phyloP scores from a whole-genome alignment of 2,113 vertebrate genomes.

The Ramphastos sulfuratus region DNA sequence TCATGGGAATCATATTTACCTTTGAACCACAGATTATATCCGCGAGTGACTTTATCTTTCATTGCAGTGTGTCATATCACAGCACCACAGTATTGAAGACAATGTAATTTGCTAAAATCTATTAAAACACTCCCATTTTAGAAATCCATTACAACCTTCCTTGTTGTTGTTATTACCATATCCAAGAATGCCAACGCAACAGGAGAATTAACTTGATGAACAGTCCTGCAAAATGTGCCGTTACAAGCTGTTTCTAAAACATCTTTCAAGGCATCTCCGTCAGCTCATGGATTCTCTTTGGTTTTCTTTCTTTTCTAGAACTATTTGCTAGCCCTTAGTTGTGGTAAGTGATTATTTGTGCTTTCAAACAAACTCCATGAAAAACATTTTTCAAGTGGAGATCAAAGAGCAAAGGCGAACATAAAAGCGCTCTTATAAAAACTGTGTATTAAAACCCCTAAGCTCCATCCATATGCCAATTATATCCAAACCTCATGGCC shows the following conservation, averaged over 20 bases:
- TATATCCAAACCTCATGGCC: slow-evolving; percentile 47
- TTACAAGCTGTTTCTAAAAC: slow-evolving; percentile 52
- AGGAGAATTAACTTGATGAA: slow-evolving; percentile 65
- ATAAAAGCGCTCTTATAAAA: slow-evolving; percentile 78
- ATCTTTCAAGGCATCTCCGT: slow-evolving; percentile 53
- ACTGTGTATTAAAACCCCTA: slow-evolving; percentile 65
- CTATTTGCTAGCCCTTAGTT: slow-evolving; percentile 67
- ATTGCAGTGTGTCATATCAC: not conserved
- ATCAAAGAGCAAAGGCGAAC: slow-evolving; percentile 76
- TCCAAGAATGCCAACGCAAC: not conserved
- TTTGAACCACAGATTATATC: not conserved
- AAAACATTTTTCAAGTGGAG: slow-evolving; percentile 72
- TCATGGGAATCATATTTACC: not conserved
- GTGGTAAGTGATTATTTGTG: slow-evolving; percentile 75
- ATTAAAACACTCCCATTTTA: slow-evolving; percentile 47
- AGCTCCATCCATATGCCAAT: slow-evolving; percentile 72
- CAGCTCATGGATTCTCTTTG: slow-evolving; percentile 55
- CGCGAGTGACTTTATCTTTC: slow-evolving; percentile 1
- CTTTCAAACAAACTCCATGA: slow-evolving; percentile 75
- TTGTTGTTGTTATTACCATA: slow-evolving; percentile 22
- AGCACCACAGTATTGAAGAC: not conserved
- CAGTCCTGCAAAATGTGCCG: slow-evolving; percentile 43
- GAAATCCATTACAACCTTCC: slow-evolving; percentile 45
- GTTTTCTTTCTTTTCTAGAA: slow-evolving; percentile 67
- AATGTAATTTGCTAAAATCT: slow-evolving; percentile 39